A percentile compares a stretch with the other conserved stretches of the same genome.
Evolutionary conservation across 2,113 vertebrate genomes (phyloP).

Genomic region (Peromyscus polionotus): DNA sequence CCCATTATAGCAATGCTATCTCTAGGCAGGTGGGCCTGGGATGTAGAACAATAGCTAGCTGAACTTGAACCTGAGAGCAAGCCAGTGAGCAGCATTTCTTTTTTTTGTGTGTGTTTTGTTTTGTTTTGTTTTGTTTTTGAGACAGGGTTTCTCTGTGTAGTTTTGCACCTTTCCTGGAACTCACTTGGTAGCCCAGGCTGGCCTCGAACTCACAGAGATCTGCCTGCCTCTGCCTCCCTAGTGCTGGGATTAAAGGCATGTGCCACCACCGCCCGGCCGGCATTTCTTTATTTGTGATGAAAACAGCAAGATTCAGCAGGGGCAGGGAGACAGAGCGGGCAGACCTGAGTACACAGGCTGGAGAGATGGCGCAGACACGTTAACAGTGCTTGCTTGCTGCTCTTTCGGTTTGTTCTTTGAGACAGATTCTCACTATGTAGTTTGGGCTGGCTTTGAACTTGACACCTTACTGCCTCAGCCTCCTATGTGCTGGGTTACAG

Average conservation of each 20-base stretch:
- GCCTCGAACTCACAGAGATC: too few species aligned
- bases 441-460: neutral
- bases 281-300: neutral
- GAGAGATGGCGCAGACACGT: neutral
- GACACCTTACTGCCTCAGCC: neutral
- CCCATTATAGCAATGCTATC: neutral
- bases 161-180: too few species aligned
- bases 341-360: neutral
- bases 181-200: too few species aligned
- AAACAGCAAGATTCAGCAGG: neutral
- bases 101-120: too few species aligned
- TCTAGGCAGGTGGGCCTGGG: neutral
- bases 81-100: neutral
- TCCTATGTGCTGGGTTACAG: neutral
- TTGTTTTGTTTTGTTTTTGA: too few species aligned
- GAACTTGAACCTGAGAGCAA: neutral
- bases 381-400: neutral
- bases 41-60: neutral
- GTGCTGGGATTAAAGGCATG: too few species aligned
- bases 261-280: too few species aligned
- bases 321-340: neutral
- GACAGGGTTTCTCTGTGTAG: too few species aligned
- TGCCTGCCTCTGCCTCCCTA: too few species aligned
- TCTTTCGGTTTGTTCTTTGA: neutral
- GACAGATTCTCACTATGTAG: neutral